phyloP scores from a whole-genome alignment of 2,888 invertebrate genomes.

The Drosophila siamana region DNA sequence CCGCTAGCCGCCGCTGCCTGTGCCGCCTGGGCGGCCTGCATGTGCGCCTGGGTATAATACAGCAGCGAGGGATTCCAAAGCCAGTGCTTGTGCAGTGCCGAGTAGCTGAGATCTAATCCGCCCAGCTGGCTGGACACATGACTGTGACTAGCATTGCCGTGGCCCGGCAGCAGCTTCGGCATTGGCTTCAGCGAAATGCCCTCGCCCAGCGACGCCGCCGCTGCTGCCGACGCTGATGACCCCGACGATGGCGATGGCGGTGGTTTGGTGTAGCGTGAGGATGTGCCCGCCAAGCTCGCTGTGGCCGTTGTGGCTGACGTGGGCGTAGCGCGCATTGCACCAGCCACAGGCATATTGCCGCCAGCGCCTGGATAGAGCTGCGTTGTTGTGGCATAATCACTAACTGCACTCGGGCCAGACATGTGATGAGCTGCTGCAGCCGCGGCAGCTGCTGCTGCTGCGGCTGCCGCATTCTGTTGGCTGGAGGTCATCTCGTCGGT shows the following conservation, averaged over 20 bases:
- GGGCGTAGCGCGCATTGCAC: constrained; percentile 36
- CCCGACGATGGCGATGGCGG: constrained; percentile 31
- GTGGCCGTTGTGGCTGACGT: constrained; percentile 32
- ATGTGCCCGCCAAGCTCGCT: constrained; percentile 36
- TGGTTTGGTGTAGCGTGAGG: constrained; percentile 46
- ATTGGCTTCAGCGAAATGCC: constrained; percentile 82
- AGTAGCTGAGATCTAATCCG: constrained; percentile 82
- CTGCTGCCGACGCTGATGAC: not conserved
- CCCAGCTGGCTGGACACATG: constrained; percentile 66
- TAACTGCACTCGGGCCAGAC: constrained; percentile 28
- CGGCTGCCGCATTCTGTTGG: constrained; percentile 83
- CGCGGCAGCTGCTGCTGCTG: constrained; percentile 79
- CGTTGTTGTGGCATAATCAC: constrained; percentile 43
- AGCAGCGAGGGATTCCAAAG: constrained; percentile 85
- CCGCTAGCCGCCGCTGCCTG: constrained; percentile 55
- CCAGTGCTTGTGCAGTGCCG: constrained; percentile 85
- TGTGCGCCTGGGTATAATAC: constrained; percentile 83
- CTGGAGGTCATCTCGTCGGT: constrained; percentile 87
- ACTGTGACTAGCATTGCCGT: constrained; percentile 26
- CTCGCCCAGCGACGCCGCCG: constrained; percentile 15
- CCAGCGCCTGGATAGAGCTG: constrained; percentile 54
- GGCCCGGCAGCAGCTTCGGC: constrained; percentile 75
- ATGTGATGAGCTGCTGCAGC: constrained; percentile 78
- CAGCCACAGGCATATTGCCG: constrained; percentile 12
- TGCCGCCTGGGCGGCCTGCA: constrained; percentile 67